Evolutionary conservation across 2,888 invertebrate genomes (phyloP), one percentile per base, ranked within the genome.

Genomic region (Allygus modestus): DNA sequence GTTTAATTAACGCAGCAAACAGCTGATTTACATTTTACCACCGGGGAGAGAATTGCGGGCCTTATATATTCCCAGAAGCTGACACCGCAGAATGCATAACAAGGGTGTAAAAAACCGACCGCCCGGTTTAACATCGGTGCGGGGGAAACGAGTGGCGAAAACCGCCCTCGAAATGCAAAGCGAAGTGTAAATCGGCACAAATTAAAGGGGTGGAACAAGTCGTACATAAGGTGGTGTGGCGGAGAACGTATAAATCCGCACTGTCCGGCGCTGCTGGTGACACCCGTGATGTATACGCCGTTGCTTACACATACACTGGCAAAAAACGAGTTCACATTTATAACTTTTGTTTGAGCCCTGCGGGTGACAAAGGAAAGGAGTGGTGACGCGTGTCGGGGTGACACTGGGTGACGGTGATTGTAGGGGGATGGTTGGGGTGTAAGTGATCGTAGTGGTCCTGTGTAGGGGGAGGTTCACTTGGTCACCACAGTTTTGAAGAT

Each of bases 131-230:
- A 79, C 54, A 58, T n/a, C 23, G 26, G 7, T n/a, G 51, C 31
- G 51, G 51, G 37, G 33, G 43, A 41, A 73, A 73, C 73, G 77
- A 58, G 79, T 58, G 79, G 54, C 33, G 79, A 58, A 51, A 79
- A 79, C 79, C 26, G 79, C 79, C 79, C 79, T 79, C 58, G n/a
- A 79, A 51, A 79, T 79, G 79, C 79, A 79, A 79, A 79, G 37
- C 79, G 79, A 23, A 51, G 77, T 77, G 77, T 77, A 77, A 77
- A 77, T 77, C 31, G 77, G 79, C 79, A 79, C 79, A 79, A 58
- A 79, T 79, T 58, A 77, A 79, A 58, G 79, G 79, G 54, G 79
- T 58, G 58, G 79, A 58, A 79, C 79, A 79, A 79, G 79, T 79
- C 77, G 58, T 51, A 79, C 54, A 79, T 79, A 79, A 79, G 79